A percentile compares a stretch with the other conserved stretches of the same genome.
Evolutionary conservation across 1,140 invertebrate species (phyloP).

Genomic region (Lysiphlebus fabarum): DNA sequence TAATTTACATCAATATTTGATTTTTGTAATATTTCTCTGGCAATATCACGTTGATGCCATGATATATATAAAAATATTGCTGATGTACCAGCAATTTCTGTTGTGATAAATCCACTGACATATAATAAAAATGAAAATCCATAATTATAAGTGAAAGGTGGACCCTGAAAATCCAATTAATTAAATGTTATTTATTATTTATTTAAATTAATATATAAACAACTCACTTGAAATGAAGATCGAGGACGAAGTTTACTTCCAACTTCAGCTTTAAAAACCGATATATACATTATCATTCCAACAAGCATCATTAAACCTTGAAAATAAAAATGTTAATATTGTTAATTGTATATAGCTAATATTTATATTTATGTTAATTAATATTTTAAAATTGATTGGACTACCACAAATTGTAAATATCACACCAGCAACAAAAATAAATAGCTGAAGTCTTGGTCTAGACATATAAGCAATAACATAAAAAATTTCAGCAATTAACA

Average conservation of each 20-base stretch:
- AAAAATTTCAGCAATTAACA: slow-evolving; percentile 64
- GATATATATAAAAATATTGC: slow-evolving; percentile 85
- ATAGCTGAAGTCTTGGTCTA: slow-evolving; percentile 55
- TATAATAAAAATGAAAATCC: slow-evolving; percentile 84
- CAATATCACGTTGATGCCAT: slow-evolving; percentile 63
- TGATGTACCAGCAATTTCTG: slow-evolving; percentile 78
- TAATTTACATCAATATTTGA: slow-evolving; percentile 46
- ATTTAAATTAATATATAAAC: neutral
- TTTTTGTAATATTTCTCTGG: slow-evolving; percentile 46
- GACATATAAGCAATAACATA: slow-evolving; percentile 61
- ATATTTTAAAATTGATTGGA: neutral
- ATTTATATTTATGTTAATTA: too few relatives aligned
- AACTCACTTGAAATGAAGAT: slow-evolving; percentile 57
- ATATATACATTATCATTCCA: slow-evolving; percentile 89
- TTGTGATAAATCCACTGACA: slow-evolving; percentile 77
- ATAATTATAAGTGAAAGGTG: slow-evolving; percentile 80
- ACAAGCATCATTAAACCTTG: slow-evolving; percentile 82
- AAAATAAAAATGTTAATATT: neutral
- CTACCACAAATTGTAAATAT: slow-evolving; percentile 65
- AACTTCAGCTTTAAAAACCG: slow-evolving; percentile 85
- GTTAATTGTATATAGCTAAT: neutral
- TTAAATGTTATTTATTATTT: slow-evolving; percentile 18
- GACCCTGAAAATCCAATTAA: slow-evolving; percentile 62
- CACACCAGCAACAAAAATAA: slow-evolving; percentile 65
- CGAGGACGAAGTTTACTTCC: slow-evolving; percentile 78